A percentile compares a stretch with the other conserved stretches of the same genome.
These are phyloP conservation scores for Serrognathus titanus DNA, from an alignment of 2,888 invertebrate species.

Conservation along the genomic window DNA sequence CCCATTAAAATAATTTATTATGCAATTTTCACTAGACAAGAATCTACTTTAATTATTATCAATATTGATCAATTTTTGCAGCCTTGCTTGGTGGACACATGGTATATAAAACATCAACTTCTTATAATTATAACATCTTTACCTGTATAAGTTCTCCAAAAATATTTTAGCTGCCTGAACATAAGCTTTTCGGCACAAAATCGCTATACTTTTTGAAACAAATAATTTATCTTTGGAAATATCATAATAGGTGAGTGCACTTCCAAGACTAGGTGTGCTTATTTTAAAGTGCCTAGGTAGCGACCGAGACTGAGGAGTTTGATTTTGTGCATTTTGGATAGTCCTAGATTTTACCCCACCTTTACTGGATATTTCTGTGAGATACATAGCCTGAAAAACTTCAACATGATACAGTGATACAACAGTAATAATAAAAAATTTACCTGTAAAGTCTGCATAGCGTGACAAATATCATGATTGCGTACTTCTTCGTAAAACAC, in stretches of 20 bases:
- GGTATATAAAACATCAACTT: no score
- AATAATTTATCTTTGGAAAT: constrained; percentile 89
- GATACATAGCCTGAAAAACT: constrained; percentile 74
- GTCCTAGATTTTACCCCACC: constrained; percentile 58
- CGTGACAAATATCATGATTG: constrained; percentile 87
- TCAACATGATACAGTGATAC: background rate
- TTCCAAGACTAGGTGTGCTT: constrained; percentile 42
- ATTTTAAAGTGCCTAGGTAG: constrained; percentile 87
- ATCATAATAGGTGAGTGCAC: constrained; percentile 78
- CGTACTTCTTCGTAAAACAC: constrained; percentile 96
- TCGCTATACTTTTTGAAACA: constrained; percentile 92
- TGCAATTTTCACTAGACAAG: no score
- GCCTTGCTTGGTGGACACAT: no score
- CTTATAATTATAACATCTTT: constrained; percentile 35
- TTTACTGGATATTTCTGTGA: constrained; percentile 83
- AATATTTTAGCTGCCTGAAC: constrained; percentile 83
- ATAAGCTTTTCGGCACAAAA: constrained; percentile 89
- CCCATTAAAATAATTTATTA: no score
- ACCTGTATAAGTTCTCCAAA: constrained; percentile 84
- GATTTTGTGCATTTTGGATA: constrained; percentile 40
- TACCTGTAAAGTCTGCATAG: constrained; percentile 93
- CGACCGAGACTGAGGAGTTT: constrained; percentile 74
- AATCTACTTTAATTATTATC: no score
- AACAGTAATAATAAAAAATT: constrained; percentile 24
- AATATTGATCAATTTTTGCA: no score